Conservation (phyloP, 2,797 vertebrate species). For the Mastacembelus armatus region DNA sequence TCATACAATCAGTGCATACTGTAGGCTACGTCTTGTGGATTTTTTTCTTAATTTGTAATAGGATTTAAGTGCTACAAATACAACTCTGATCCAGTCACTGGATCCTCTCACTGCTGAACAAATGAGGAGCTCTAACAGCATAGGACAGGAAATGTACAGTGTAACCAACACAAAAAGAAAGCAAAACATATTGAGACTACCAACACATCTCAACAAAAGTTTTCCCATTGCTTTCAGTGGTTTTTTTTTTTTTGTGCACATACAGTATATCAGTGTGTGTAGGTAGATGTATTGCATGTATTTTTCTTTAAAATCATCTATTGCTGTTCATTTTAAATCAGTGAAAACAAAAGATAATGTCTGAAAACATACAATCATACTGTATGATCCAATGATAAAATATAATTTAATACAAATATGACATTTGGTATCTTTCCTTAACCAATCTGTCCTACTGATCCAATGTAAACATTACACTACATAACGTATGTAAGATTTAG, state of each 20-base stretch:
- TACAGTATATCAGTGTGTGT: slow-evolving; percentile 10
- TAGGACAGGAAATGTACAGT: slow-evolving; percentile 31
- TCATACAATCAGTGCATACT: slow-evolving; percentile 61
- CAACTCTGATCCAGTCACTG: slow-evolving; percentile 34
- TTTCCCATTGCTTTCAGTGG: slow-evolving; percentile 12
- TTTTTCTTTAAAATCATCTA: slow-evolving; percentile 57
- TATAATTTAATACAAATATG: slow-evolving; percentile 62
- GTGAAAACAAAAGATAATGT: slow-evolving; percentile 51
- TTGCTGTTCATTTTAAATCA: slow-evolving; percentile 70
- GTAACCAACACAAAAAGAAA: slow-evolving; percentile 35
- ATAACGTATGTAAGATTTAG: slow-evolving; percentile 60
- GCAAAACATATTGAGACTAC: slow-evolving; percentile 20
- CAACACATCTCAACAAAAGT: slow-evolving; percentile 25
- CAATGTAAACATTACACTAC: slow-evolving; percentile 80
- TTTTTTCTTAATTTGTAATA: slow-evolving; percentile 11
- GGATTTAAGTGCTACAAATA: slow-evolving; percentile 64
- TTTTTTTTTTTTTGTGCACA: slow-evolving; percentile 11
- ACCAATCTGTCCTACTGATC: slow-evolving; percentile 56
- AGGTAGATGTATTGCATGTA: slow-evolving; percentile 56
- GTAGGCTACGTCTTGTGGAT: slow-evolving; percentile 55
- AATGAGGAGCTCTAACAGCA: slow-evolving; percentile 25
- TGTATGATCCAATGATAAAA: slow-evolving; percentile 58
- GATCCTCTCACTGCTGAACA: slow-evolving; percentile 30
- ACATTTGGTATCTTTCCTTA: slow-evolving; percentile 70
- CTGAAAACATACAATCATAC: slow-evolving; percentile 66